Percentiles rank a stretch among this genome's conserved stretches.
phyloP scores from a whole-genome alignment of 2,888 invertebrate genomes.

The Cyaniris semiargus region DNA sequence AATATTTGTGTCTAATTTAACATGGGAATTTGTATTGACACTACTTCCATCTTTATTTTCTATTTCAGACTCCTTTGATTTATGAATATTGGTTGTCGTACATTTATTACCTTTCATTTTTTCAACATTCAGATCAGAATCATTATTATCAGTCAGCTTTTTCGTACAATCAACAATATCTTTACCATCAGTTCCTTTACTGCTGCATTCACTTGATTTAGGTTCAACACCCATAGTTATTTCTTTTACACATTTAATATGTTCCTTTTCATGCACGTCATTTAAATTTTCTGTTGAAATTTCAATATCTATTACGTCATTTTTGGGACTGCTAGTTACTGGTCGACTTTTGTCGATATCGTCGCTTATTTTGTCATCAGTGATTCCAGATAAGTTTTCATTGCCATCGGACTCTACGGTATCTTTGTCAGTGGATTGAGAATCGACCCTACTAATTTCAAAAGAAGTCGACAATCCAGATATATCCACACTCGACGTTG shows the following conservation, averaged over 20 bases:
- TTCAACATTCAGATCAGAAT: not conserved
- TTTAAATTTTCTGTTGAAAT: not conserved
- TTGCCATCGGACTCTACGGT: not conserved
- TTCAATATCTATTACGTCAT: not conserved
- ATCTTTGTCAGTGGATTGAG: slow-evolving; percentile 4
- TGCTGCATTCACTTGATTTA: not conserved
- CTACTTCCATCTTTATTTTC: slow-evolving; percentile 22
- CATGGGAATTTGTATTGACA: not conserved
- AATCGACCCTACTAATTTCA: slow-evolving; percentile 2
- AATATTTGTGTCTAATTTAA: not conserved
- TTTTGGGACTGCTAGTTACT: slow-evolving; percentile 16
- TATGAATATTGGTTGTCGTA: not conserved
- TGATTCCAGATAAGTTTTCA: not conserved
- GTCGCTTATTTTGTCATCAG: not conserved
- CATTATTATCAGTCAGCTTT: not conserved
- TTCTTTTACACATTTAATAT: not conserved
- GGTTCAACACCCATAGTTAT: not conserved
- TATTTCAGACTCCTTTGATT: not conserved
- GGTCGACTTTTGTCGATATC: not conserved
- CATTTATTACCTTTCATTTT: not conserved
- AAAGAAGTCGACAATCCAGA: slow-evolving; percentile 21
- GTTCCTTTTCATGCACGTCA: not conserved
- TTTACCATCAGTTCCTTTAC: not conserved
- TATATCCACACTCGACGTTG: not conserved
- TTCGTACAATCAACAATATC: not conserved